Base-by-base conservation (phyloP, 2,888 invertebrate species). In the Oasisia sp. region DNA sequence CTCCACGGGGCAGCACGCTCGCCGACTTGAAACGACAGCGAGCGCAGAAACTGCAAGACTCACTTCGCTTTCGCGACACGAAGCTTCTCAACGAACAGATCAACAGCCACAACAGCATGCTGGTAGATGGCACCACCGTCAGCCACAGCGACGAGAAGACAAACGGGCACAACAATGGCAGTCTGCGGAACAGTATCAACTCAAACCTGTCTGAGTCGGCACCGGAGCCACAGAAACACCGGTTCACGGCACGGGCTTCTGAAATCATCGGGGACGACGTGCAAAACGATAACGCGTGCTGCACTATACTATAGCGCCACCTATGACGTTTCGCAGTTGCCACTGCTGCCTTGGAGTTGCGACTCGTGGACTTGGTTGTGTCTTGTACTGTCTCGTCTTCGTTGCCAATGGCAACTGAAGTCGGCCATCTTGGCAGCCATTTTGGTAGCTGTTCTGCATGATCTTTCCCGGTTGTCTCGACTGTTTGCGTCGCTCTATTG, bases 1-100 rank as follows among this genome's bases (percentile, higher is more conserved):
- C 74, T 5, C 56, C 94, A 11, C 92, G 93, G 0, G 93, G 93
- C 95, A 97, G 98, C 94, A 99, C 99, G 92, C 97, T 99, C 95
- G 98, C 99, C 92, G 99, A 99, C 96, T 97, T 99, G 96, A 99
- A 99, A 97, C 98, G 98, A 96, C 98, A 99, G 96, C 97, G 99
- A 27, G 94, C 95, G 27, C 95, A 95, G 89, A 93, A 94, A 32
- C 93, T 93, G 58, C 93, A 92, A 91, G 93, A 92, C 58, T n/a
- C 90, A 0, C 9, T 93, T 91, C 74, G 74, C 7, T 74, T 74
- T 19, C 74, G 27, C 27, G 74, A 74, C 74, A 74, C 74, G 3
- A 74, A 74, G 27, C 74, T 74, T n/a, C 74, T 74, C 74, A 74
- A 74, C n/a, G 74, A 74, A 74, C 74, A 74, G 74, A 74, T 74